Conservation (phyloP, 2,113 vertebrate species). For the Ellobius talpinus region DNA sequence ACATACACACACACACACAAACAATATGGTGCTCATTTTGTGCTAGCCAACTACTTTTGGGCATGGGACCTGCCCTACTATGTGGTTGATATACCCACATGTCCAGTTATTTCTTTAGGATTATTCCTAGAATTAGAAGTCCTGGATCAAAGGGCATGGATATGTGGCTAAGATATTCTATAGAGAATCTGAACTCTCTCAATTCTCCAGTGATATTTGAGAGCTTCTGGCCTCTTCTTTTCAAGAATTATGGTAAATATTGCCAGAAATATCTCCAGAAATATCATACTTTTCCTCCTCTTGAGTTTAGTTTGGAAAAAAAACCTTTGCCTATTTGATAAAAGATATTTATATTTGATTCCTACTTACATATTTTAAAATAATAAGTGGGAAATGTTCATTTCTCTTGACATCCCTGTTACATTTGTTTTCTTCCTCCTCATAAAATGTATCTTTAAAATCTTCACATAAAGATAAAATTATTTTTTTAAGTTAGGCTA, state of each 20-base stretch:
- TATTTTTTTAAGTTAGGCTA: slow-evolving; percentile 60
- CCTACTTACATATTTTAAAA: neutral
- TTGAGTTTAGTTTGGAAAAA: neutral
- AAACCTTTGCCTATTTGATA: neutral
- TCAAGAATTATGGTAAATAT: neutral
- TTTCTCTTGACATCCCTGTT: slow-evolving; percentile 27
- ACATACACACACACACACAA: neutral
- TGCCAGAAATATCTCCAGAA: slow-evolving; percentile 10
- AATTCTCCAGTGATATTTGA: neutral
- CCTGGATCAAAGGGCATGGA: neutral
- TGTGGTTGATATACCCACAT: neutral
- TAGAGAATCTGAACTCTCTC: neutral
- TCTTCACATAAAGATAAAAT: slow-evolving; percentile 43
- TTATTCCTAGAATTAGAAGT: slow-evolving; percentile 5
- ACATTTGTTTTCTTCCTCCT: neutral
- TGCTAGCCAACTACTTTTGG: neutral
- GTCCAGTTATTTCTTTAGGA: slow-evolving; percentile 18
- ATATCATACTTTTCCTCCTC: neutral
- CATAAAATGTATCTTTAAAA: slow-evolving; percentile 37
- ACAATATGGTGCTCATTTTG: neutral
- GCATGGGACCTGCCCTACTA: neutral
- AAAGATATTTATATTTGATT: neutral
- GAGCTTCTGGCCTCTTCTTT: neutral
- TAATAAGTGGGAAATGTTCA: neutral
- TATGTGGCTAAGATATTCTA: neutral